Percentiles rank a stretch among this genome's conserved stretches.
phyloP scores from a whole-genome alignment of 2,888 invertebrate genomes.

The Ormyrus pomaceus region DNA sequence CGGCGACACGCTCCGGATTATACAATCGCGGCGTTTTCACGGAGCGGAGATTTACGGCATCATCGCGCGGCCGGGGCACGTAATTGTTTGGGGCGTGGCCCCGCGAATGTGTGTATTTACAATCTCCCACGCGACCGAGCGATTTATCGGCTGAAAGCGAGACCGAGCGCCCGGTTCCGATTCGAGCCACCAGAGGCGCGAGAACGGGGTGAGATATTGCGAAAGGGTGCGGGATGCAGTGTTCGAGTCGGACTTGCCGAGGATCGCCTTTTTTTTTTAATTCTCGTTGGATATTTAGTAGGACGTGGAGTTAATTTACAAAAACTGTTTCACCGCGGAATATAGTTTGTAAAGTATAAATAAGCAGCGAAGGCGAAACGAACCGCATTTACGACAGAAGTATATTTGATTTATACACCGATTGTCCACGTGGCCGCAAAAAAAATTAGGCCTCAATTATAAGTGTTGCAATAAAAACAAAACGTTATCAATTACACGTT shows the following conservation, averaged over 20 bases:
- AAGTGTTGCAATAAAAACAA: neutral
- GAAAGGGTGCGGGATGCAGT: too few species aligned
- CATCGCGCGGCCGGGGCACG: conserved; percentile 10
- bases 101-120: conserved; percentile 59
- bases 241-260: too few species aligned
- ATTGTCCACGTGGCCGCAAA: conserved; percentile 13
- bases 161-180: conserved; percentile 1
- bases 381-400: neutral
- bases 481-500: conserved; percentile 12
- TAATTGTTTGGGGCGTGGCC: conserved; percentile 71
- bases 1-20: neutral
- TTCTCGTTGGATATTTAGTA: too few species aligned
- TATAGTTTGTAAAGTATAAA: too few species aligned
- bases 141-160: conserved; percentile 56
- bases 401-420: conserved; percentile 20
- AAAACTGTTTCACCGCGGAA: too few species aligned
- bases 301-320: too few species aligned
- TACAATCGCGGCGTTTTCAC: conserved; percentile 2
- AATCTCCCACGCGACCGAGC: conserved; percentile 68
- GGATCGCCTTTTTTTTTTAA: too few species aligned
- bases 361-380: neutral
- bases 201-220: too few species aligned
- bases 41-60: conserved; percentile 55
- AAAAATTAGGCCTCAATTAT: conserved; percentile 25
- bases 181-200: too few species aligned